A percentile compares a stretch with the other conserved stretches of the same genome.
These are phyloP conservation scores for Hyposoter didymator DNA, from an alignment of 2,888 invertebrate species.

Conservation along the genomic window DNA sequence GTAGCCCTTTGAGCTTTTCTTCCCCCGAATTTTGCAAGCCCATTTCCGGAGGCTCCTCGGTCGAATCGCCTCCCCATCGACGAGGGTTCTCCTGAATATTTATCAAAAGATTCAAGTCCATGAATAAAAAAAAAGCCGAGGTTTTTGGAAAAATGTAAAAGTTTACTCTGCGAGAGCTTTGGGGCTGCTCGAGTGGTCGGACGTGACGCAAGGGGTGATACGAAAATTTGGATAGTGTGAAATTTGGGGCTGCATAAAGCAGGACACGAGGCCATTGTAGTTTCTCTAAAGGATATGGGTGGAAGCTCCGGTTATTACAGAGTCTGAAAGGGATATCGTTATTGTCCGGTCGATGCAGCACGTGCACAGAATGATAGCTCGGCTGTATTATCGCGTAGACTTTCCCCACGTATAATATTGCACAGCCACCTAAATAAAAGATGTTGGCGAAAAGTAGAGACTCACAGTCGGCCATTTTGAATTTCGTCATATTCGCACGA, in stretches of 20 bases:
- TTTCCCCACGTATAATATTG: neutral
- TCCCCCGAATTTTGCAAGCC: neutral
- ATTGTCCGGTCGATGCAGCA: conserved; percentile 21
- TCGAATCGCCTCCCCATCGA: neutral
- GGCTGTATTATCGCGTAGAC: neutral
- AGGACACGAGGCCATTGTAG: conserved; percentile 72
- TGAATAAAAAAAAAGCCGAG: neutral
- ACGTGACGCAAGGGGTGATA: neutral
- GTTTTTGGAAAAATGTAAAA: neutral
- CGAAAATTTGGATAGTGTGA: conserved; percentile 7
- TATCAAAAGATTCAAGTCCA: neutral
- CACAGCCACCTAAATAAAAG: conserved; percentile 6
- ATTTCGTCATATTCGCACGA: neutral
- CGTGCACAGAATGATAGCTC: conserved; percentile 30
- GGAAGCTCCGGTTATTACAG: conserved; percentile 11
- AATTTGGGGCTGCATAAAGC: conserved; percentile 73
- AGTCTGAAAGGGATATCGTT: conserved; percentile 23
- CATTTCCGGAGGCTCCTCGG: neutral
- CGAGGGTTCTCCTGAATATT: neutral
- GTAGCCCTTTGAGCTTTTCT: neutral
- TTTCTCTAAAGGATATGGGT: neutral
- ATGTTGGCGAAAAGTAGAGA: neutral
- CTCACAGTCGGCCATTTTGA: neutral
- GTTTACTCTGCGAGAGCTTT: no score
- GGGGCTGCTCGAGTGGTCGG: neutral